Evolutionary conservation across 2,113 vertebrate species (phyloP), one percentile per base, ranked within the genome.

Genomic region (Paratilapia polleni): DNA sequence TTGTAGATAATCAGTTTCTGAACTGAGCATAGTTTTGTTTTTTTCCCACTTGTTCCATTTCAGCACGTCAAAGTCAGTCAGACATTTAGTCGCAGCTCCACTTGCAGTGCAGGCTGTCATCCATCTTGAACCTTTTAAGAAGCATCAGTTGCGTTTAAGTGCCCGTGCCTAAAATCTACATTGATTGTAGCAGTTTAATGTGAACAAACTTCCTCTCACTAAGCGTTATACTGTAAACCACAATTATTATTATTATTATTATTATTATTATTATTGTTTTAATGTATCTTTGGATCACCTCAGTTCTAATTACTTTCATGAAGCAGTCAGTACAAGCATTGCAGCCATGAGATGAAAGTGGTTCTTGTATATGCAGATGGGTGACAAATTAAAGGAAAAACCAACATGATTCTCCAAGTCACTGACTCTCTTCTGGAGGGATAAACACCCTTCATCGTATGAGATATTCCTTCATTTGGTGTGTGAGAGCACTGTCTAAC

Each of bases 81-180:
- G 81, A 41, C 73, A 34, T 88, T 77, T 41, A 3, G 64, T 12
- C 47, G 52, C 56, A 12, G 56, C 52, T 77, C 47, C 78, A 24
- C 57, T 9, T 7, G 15, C 49, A 28, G 60, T 63, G 75, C 78
- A 52, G 28, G 61, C 80, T 85, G 77, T 26, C 36, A 34, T 41
- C 64, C 12, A 31, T 62, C 41, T 63, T 8, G 10, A 68, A 52
- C 34, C 57, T 31, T 78, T 77, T 34, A 26, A 85, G 38, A 87
- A 74, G 70, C 62, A 73, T 80, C 57, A 54, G 76, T 77, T 64
- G 34, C 47, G 75, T 87, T 62, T 26, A 87, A 63, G 85, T 87
- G 84, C 81, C 90, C 89, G 91, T 92, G 89, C 92, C 92, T 93
- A 31, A 87, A 81, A 61, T 59, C 62, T 85, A 74, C 84, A 77